Base-by-base conservation (phyloP, 2,113 vertebrate species). In the Triplophysa dalaica region DNA sequence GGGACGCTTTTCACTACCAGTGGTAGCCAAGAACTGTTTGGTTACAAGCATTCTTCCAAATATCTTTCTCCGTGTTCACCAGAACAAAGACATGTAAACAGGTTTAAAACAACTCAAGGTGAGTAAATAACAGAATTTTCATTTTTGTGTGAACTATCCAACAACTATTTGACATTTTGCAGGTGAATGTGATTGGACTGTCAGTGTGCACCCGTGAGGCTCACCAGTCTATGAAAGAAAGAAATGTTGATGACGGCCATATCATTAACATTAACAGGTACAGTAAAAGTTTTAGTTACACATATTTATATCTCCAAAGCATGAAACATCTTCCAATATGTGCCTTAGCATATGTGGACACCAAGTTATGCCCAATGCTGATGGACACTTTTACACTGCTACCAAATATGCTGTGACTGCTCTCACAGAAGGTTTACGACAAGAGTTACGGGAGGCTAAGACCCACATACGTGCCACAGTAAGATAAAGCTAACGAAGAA, bases 241-340 rank as follows among this genome's bases (percentile, higher is more conserved):
- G 95, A 22, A 92, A 91, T 29, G 86, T 97, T 0, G 94, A 96
- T 0, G 95, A 98, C 0, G 95, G 95, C 0, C 95, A 97, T 58
- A 95, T 97, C 70, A 94, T 97, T 81, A 93, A 97, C 84, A 94
- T 96, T 74, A 97, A 94, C 91, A 93, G 96, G 96, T 98, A 86
- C 0, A 9, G 10, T 2, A 26, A 26, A 29, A 5, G 5, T 70
- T 54, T n/a, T 45, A 33, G 5, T 6, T 33, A 4, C 33, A 33
- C 33, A 33, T 33, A 33, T 6, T 5, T 33, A 5, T 33, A 33
- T 6, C 33, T 33, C 33, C 33, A 33, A 41, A 14, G 11, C 6
- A 62, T 75, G 7, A 0, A 19, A 10, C 43, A 29, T 64, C 14
- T 13, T 58, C n/a, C 14, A 70, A 29, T 77, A 33, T 13, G 22